phyloP scores from a whole-genome alignment of 2,888 invertebrate species.

The Drosophila merina region DNA sequence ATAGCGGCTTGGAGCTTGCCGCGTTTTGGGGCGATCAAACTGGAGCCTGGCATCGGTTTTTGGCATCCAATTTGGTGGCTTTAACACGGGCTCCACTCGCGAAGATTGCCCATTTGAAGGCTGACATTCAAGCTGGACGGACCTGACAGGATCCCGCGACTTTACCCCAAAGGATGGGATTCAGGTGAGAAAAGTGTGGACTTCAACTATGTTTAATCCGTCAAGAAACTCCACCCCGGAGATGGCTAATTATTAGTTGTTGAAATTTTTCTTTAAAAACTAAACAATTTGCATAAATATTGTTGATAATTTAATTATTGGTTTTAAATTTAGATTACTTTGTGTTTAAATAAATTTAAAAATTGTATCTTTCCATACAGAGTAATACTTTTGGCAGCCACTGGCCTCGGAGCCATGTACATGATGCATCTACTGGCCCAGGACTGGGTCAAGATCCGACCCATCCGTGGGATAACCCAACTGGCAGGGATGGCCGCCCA shows the following conservation, averaged over 20 bases:
- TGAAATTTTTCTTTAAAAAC: neutral
- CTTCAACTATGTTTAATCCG: neutral
- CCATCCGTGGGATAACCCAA: constrained; percentile 73
- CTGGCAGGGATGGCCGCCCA: constrained; percentile 62
- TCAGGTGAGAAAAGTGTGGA: constrained; percentile 53
- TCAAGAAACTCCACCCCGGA: constrained; percentile 15
- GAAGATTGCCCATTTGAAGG: constrained; percentile 53
- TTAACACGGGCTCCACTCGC: constrained; percentile 31
- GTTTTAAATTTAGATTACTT: neutral
- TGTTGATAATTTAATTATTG: neutral
- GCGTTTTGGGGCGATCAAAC: constrained; percentile 33
- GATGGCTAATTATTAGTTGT: neutral
- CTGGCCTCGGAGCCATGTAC: constrained; percentile 84
- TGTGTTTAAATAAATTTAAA: neutral
- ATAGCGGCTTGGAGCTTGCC: constrained; percentile 4
- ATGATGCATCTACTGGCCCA: constrained; percentile 85
- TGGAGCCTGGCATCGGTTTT: constrained; percentile 37
- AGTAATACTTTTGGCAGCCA: constrained; percentile 81
- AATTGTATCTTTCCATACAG: constrained; percentile 45
- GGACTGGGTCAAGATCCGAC: constrained; percentile 84
- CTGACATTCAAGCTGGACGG: constrained; percentile 56
- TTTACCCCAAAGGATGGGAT: constrained; percentile 52
- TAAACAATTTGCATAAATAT: neutral
- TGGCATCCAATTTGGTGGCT: constrained; percentile 30
- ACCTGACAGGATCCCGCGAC: constrained; percentile 47